Evolutionary conservation across 2,113 vertebrate species (phyloP), one percentile per base, ranked within the genome.

Genomic region (Sander vitreus): DNA sequence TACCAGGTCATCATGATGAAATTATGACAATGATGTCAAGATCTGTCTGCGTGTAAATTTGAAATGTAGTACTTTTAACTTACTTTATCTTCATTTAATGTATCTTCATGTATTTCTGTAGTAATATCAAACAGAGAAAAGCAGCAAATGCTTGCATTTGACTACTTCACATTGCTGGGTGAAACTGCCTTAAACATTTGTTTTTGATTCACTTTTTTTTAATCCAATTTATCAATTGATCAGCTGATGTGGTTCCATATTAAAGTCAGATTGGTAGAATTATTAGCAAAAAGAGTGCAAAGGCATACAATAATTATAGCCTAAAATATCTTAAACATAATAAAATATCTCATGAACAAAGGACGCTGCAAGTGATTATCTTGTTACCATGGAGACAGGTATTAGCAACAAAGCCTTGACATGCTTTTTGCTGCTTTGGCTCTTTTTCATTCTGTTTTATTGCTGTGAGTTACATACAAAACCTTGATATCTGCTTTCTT

Each of bases 311-410:
- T 23, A 13, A 36, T 25, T 13, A 19, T 2, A 19, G 16, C 23
- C 6, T 65, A 55, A 76, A 71, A 48, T 47, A 30, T 36, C 16
- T 33, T 33, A 43, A 43, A 43, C 33, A 33, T 33, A 6, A 33
- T 10, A 43, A 43, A 23, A 14, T 60, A 10, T 25, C 23, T 43
- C 59, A 45, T 63, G 8, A 54, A 53, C 14, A 59, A 43, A 64
- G 23, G 47, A 10, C 9, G 7, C 48, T 30, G 16, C 25, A 58
- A 72, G 9, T 74, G 33, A 72, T 62, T 27, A 50, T 47, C 33
- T 75, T 50, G 85, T 92, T 91, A 21, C 85, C 70, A 88, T 86
- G 12, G 78, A 68, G 75, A 85, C 72, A 16, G 33, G 15, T 25
- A 25, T 7, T 6, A 48, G 21, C 2, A 3, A n/a, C 6, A 78